Base-by-base conservation (phyloP, 2,113 vertebrate genomes). In the Salvelinus fontinalis region DNA sequence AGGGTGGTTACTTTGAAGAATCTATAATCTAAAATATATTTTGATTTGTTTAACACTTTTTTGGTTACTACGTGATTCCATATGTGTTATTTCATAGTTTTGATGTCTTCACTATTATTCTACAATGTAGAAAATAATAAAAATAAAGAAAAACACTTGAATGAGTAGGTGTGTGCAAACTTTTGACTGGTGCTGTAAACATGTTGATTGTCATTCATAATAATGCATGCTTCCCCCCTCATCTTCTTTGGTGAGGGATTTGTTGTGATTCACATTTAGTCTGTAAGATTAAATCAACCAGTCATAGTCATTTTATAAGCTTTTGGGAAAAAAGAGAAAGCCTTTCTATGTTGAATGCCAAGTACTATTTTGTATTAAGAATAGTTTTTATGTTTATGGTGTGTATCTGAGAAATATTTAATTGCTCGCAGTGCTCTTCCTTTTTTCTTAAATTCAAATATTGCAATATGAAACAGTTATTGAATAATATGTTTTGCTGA, bases 241-340 rank as follows among this genome's bases (percentile, higher is more conserved):
- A 48, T n/a, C 73, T 84, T 78, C 18, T 67, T 14, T 67, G 22
- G 74, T 71, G 70, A 62, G 69, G 60, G 3, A 70, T 13, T 60
- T 85, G 70, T 81, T 66, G 72, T 81, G 74, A 76, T 73, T 76
- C 54, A 26, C n/a, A 49, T 3, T 39, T 22, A 62, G 18, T 62
- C 0, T 54, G 67, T 39, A 51, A 31, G 66, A 77, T 24, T 49
- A 5, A 51, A 20, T 57, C 54, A 57, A 77, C 51, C 75, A 69
- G n/a, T 51, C 18, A 11, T 24, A 54, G 54, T n/a, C 12, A 77
- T 89, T 89, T 86, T 88, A 77, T 90, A 88, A 68, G 60, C 29
- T 76, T 85, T 87, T 76, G 76, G 65, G 79, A 84, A 85, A 67
- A 82, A 84, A 84, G 0, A 26, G n/a, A 62, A 62, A 62, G 7